Base-by-base conservation (phyloP, 2,888 invertebrate species). In the Rhamphomyia laevipes region DNA sequence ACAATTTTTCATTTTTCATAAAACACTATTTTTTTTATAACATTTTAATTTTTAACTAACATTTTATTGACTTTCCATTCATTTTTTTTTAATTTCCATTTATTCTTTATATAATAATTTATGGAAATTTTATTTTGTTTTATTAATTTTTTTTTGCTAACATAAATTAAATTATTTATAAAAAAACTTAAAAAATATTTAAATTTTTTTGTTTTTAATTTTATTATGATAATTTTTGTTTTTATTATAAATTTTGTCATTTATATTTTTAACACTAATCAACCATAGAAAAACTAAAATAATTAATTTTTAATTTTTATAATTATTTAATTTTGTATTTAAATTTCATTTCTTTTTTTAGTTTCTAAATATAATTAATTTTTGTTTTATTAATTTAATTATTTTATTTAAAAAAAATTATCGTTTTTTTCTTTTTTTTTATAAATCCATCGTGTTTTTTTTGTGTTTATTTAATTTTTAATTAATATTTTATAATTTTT, bases 281-380 rank as follows among this genome's bases (percentile, higher is more conserved):
- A 53, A 53, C 50, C 53, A 54, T 54, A 54, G 50, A 54, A 54
- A 54, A 54, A 54, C 54, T 54, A 54, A 54, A 54, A 49, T 47
- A 52, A 46, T 52, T 45, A n/a, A 21, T 46, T 31, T 44, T 48
- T 46, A 2, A 11, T 42, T 27, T 45, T 44, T 48, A 42, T 37
- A 46, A 53, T 48, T 47, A 53, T 49, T 49, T 44, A 53, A 53
- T 45, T 48, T 47, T n/a, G n/a, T n/a, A n/a, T n/a, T n/a, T n/a
- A n/a, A n/a, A n/a, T n/a, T n/a, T n/a, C n/a, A n/a, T n/a, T n/a
- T n/a, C n/a, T n/a, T n/a, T n/a, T n/a, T n/a, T n/a, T n/a, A n/a
- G n/a, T n/a, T n/a, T n/a, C n/a, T n/a, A n/a, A n/a, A n/a, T 47
- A 30, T 30, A n/a, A 47, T 52, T 49, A 47, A 46, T 50, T 42